Evolutionary conservation across 2,797 vertebrate genomes (phyloP).

Genomic region (Tachyglossus aculeatus): DNA sequence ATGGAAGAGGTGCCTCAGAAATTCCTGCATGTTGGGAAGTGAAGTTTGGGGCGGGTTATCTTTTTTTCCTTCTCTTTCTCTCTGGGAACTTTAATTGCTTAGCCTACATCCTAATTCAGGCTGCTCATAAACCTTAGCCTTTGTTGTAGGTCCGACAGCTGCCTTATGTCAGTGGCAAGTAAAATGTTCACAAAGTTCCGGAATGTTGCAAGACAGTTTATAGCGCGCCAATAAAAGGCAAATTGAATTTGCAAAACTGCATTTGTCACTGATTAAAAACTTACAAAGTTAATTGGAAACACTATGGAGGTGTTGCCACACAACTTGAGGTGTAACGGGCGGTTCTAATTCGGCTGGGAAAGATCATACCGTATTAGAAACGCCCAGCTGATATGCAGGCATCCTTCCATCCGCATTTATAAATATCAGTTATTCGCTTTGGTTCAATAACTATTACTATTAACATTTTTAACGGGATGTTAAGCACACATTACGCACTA

Average conservation of each 20-base stretch:
- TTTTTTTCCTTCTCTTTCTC: conserved; percentile 63
- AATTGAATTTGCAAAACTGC: conserved; percentile 89
- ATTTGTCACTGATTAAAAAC: conserved; percentile 85
- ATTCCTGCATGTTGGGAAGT: conserved; percentile 39
- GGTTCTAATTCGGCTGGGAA: conserved; percentile 69
- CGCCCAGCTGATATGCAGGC: neutral
- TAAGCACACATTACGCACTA: no score
- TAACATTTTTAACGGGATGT: no score
- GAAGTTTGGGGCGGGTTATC: conserved; percentile 56
- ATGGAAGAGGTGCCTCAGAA: conserved; percentile 14
- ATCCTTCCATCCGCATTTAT: no score
- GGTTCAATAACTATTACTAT: no score
- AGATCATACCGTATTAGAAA: neutral
- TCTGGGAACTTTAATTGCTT: conserved; percentile 93
- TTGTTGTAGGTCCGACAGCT: conserved; percentile 95
- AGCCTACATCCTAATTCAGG: conserved; percentile 97
- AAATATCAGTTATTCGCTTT: no score
- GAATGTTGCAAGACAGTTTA: conserved; percentile 97
- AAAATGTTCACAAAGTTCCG: conserved; percentile 93
- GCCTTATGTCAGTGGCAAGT: conserved; percentile 96
- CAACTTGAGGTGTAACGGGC: conserved; percentile 78
- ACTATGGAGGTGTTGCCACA: conserved; percentile 89
- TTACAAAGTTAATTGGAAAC: conserved; percentile 93
- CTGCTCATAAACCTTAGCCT: conserved; percentile 90
- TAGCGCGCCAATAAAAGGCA: conserved; percentile 94